Percentiles rank a stretch among this genome's conserved stretches.
Conservation (phyloP, 2,797 vertebrate genomes). For the Spinus olivaceus region DNA sequence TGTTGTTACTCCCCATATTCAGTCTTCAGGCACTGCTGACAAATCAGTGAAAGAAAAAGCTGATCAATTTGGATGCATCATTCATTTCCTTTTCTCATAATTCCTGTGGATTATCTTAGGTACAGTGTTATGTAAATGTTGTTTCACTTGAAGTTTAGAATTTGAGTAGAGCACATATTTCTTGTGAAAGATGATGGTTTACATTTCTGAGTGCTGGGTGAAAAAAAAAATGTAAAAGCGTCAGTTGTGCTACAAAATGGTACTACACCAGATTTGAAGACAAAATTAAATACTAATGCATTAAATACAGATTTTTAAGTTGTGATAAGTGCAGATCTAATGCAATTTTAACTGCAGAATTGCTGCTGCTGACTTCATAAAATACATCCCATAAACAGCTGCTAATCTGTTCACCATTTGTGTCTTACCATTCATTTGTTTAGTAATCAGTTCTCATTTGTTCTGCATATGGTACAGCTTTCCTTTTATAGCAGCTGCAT, state of each 20-base stretch:
- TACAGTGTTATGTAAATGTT: background rate
- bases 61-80: background rate
- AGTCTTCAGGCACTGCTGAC: background rate
- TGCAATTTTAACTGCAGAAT: constrained; percentile 8
- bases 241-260: background rate
- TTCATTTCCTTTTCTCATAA: background rate
- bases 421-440: constrained; percentile 41
- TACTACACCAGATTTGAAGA: background rate
- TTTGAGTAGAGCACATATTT: background rate
- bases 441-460: constrained; percentile 53
- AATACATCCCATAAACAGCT: constrained; percentile 25
- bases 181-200: background rate
- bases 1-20: background rate
- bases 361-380: constrained; percentile 21
- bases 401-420: constrained; percentile 43
- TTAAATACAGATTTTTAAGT: constrained; percentile 22
- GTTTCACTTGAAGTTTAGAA: background rate
- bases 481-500: constrained; percentile 23
- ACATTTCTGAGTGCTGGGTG: background rate
- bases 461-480: constrained; percentile 35
- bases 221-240: background rate
- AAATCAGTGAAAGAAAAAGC: background rate
- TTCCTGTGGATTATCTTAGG: background rate
- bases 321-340: background rate
- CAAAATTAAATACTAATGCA: background rate